Base-by-base conservation (phyloP, 2,113 vertebrate genomes). In the Axis porcinus region DNA sequence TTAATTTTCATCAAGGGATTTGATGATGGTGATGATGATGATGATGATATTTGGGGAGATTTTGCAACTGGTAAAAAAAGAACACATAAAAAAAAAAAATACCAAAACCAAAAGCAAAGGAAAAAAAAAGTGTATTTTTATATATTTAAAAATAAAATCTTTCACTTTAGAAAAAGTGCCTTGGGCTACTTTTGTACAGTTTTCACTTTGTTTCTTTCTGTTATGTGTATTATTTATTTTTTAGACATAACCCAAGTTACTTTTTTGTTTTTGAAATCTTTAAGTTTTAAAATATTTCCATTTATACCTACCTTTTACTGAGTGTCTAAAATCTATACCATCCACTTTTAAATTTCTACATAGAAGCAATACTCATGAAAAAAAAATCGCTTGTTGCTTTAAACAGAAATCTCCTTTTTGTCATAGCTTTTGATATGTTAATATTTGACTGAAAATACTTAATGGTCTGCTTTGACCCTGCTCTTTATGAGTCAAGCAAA, bases 401-500 rank as follows among this genome's bases (percentile, higher is more conserved):
- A 83, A 91, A 45, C 45, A 30, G 67, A 76, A 76, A 92, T 96
- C 28, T 60, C 3, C 36, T 30, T 67, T 88, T 91, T 83, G 64
- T 93, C 25, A 79, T 5, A 28, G 12, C 14, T 93, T 96, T 89
- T 95, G 36, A 64, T 60, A 54, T 96, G 11, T 83, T 96, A 91
- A 70, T 47, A 55, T 43, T 93, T 94, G 43, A 83, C 93, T 93
- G 54, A 84, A 28, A 89, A 81, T 54, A 58, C 6, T 89, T 89
- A 50, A 33, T n/a, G 74, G 94, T 97, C 70, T 89, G 19, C 23
- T 84, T 81, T 94, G 57, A 91, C 90, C 57, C 43, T 86, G 21
- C 6, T 79, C 54, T 97, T 98, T 89, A 86, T 91, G 45, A 97
- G 92, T 92, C 45, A 96, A 95, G 89, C 91, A 97, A 97, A 97